Evolutionary conservation across 2,888 invertebrate genomes (phyloP), one percentile per base, ranked within the genome.

Genomic region (Thymelicus sylvestris): DNA sequence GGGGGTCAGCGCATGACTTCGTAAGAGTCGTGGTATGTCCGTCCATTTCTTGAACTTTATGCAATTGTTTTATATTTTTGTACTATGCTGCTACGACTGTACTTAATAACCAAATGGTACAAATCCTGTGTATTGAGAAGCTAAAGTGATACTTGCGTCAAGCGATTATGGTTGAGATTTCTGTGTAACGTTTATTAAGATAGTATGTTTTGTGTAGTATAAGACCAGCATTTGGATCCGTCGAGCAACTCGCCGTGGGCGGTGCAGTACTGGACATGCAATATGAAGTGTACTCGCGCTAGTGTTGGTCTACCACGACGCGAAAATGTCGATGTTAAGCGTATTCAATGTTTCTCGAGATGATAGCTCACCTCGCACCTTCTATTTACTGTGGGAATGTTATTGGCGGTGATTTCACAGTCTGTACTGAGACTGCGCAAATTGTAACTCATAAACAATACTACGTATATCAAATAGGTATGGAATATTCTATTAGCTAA

Each of bases 41-140:
- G 82, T 86, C 83, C 79, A 81, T 82, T 71, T 71, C 81, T 80
- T 83, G 83, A 84, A 83, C 82, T 85, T 88, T 85, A 84, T 87
- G 86, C 90, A 89, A 90, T 91, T 90, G 90, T 91, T 90, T 89
- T 87, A 88, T 90, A 90, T 91, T 91, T 92, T 91, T 91, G 86
- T 85, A 78, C 79, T 78, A 76, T 80, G 79, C 71, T 73, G 19
- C 61, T 67, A 39, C 7, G 72, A 72, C 63, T 38, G 15, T 44
- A 47, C 39, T 0, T 12, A 2, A 19, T n/a, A 31, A 52, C 6
- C 12, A 48, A 66, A 1, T 7, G 38, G 6, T 55, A 12, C 12
- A 55, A 55, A 31, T 15, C 13, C 41, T 8, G 2, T 6, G 13
- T 0, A 15, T 24, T 24, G 31, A 8, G 0, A 57, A 31, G 1